Evolutionary conservation across 2,797 vertebrate species (phyloP).

Genomic region (Acanthurus tractus): DNA sequence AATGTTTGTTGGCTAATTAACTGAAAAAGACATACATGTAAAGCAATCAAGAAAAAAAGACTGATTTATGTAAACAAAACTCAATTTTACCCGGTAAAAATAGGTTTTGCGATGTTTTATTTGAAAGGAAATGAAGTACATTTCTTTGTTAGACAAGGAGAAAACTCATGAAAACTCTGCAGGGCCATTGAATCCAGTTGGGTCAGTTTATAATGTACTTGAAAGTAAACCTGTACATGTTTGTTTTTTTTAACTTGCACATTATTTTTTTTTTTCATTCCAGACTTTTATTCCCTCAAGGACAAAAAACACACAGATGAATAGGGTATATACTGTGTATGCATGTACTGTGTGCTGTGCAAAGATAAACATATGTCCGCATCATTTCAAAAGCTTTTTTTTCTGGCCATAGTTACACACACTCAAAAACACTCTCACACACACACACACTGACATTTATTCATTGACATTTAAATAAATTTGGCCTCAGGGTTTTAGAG

Average conservation of each 20-base stretch:
- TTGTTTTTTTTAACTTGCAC: neutral
- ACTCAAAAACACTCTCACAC: neutral
- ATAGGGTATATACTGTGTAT: neutral
- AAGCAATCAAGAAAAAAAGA: neutral
- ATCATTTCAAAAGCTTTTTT: constrained; percentile 11
- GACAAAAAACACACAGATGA: too few species aligned
- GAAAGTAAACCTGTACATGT: neutral
- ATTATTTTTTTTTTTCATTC: neutral
- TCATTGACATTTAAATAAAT: constrained; percentile 56
- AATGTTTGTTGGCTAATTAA: neutral
- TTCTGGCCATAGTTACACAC: neutral
- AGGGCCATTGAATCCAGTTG: too few species aligned
- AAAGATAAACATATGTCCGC: constrained; percentile 18
- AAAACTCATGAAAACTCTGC: neutral
- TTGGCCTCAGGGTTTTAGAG: constrained; percentile 37
- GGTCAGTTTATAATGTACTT: neutral
- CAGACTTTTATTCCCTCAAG: neutral
- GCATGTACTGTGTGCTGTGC: neutral
- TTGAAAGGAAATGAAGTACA: neutral
- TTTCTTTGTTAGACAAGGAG: neutral
- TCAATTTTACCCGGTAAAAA: neutral
- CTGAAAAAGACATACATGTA: too few species aligned
- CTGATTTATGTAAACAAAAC: neutral
- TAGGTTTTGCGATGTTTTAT: neutral
- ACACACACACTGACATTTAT: constrained; percentile 47